Base-by-base conservation (phyloP, 2,113 vertebrate species). In the Sphaerodactylus townsendi region DNA sequence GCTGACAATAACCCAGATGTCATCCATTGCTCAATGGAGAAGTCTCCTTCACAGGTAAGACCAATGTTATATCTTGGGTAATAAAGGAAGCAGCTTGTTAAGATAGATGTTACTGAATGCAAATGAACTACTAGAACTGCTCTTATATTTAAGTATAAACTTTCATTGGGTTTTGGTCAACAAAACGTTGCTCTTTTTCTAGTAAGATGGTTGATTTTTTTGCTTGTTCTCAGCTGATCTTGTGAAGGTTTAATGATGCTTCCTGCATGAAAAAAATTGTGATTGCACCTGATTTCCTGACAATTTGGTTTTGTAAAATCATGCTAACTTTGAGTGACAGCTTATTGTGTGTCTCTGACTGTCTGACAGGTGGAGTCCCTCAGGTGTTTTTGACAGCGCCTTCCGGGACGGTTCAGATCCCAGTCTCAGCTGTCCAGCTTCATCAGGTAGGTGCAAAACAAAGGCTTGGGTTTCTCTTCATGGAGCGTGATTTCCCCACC, bases 371-470 rank as follows among this genome's bases (percentile, higher is more conserved):
- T 95, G 97, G 95, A 0, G 98, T 99, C 74, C 97, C 98, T 91
- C 99, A 99, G 89, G 98, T 99, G 94, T 99, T 99, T 95, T 97
- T 99, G 93, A 97, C 99, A 21, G 98, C 96, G 9, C 98, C 98
- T 13, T 97, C 97, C 35, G 98, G 98, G 91, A 99, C 98, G 2
- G 97, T 99, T 93, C 98, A 99, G 95, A 99, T 99, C 90, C 98
- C 99, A 1, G 97, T 99, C 85, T 98, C 98, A 46, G 98, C 98
- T 82, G 98, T 99, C 93, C 98, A 99, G 95, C 97, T 99, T 93
- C 99, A 99, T 92, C 98, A 98, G 97, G 99, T 99, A 97, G 94
- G 96, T 88, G 76, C 37, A 39, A 66, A 82, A 37, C 2, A 39
- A 53, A 44, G 33, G 39, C 5, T 9, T 23, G 30, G 30, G 28